phyloP scores from a whole-genome alignment of 2,888 invertebrate genomes.

The Helleia helle region DNA sequence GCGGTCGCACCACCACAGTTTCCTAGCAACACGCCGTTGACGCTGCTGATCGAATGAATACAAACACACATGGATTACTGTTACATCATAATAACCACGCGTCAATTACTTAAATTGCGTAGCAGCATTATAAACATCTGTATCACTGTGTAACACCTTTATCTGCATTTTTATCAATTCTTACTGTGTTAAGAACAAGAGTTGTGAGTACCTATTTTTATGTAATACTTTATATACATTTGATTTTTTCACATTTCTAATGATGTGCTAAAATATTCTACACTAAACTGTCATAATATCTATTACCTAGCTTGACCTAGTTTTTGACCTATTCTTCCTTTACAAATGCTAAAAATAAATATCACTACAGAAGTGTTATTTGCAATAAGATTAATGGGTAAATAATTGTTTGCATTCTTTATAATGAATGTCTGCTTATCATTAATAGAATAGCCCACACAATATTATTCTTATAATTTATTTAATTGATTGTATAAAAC shows the following conservation, averaged over 20 bases:
- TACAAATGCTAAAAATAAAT: constrained; percentile 51
- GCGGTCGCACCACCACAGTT: constrained; percentile 45
- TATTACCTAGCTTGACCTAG: constrained; percentile 56
- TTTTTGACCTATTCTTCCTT: constrained; percentile 48
- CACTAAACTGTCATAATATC: not conserved
- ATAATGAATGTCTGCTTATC: too few species aligned
- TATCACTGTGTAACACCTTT: constrained; percentile 26
- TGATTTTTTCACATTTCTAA: not conserved
- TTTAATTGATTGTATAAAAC: too few species aligned
- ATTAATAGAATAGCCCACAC: too few species aligned
- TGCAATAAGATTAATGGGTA: too few species aligned
- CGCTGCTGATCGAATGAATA: constrained; percentile 64
- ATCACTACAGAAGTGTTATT: constrained; percentile 34
- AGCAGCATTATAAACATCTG: constrained; percentile 20
- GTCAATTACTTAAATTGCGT: constrained; percentile 26
- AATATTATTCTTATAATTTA: too few species aligned
- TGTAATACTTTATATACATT: not conserved
- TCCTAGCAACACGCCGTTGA: constrained; percentile 73
- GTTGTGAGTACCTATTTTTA: not conserved
- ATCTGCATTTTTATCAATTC: not conserved
- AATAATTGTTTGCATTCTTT: too few species aligned
- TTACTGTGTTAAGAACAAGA: not conserved
- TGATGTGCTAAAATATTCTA: not conserved
- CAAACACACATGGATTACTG: constrained; percentile 63
- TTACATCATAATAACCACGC: constrained; percentile 60